A percentile compares a stretch with the other conserved stretches of the same genome.
These are phyloP conservation scores for Emydocephalus ijimae DNA, from an alignment of 2,113 vertebrate species.

Conservation along the genomic window DNA sequence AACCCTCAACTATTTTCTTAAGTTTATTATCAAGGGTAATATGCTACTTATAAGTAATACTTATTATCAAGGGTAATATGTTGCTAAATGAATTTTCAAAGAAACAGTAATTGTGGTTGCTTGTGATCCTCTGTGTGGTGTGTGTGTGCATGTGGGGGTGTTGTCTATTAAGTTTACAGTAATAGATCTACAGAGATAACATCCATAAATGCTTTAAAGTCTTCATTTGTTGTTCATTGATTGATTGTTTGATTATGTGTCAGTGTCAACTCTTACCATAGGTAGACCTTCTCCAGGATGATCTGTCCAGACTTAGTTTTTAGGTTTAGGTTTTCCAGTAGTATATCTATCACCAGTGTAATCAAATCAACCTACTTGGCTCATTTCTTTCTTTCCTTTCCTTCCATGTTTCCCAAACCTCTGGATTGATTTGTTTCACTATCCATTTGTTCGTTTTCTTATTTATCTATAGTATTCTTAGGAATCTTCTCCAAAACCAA, in stretches of 20 bases:
- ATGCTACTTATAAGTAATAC: background rate
- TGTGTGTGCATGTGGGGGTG: no score
- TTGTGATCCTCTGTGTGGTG: background rate
- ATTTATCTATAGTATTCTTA: background rate
- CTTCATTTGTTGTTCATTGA: background rate
- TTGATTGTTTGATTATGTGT: background rate
- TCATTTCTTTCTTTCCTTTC: background rate
- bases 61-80: background rate
- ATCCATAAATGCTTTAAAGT: background rate
- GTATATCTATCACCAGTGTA: background rate
- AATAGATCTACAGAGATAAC: background rate
- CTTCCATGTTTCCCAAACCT: background rate
- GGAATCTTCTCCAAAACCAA: background rate
- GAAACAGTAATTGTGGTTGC: background rate
- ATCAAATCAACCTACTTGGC: background rate
- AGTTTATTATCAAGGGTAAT: slow-evolving; percentile 1
- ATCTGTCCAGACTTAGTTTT: background rate
- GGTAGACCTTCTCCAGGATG: background rate
- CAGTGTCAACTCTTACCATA: background rate
- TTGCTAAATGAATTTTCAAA: background rate
- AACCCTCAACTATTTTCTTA: background rate
- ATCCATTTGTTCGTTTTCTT: background rate
- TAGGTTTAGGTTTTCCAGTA: background rate
- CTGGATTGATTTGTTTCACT: background rate
- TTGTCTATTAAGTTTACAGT: background rate